phyloP scores from a whole-genome alignment of 2,113 vertebrate species.

The Coptodon bakossiorum region DNA sequence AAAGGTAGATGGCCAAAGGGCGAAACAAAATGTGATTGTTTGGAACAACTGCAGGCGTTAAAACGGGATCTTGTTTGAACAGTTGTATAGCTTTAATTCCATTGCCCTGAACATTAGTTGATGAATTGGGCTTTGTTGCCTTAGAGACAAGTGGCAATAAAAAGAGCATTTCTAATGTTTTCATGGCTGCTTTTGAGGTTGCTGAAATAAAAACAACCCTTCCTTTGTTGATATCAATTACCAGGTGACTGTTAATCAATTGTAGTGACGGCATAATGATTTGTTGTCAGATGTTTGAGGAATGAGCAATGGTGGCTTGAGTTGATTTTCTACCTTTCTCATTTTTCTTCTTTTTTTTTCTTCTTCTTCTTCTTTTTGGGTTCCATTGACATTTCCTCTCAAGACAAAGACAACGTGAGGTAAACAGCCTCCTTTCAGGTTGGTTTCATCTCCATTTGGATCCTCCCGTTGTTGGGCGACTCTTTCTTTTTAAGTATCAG shows the following conservation, averaged over 20 bases:
- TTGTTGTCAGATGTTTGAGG: constrained; percentile 86
- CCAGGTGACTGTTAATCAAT: constrained; percentile 94
- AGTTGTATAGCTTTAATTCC: constrained; percentile 55
- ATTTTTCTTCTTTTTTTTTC: background rate
- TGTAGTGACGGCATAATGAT: constrained; percentile 85
- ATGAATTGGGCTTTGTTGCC: constrained; percentile 58
- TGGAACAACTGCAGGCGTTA: constrained; percentile 17
- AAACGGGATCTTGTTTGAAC: constrained; percentile 30
- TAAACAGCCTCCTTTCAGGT: constrained; percentile 48
- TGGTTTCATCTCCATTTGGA: constrained; percentile 42
- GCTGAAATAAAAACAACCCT: constrained; percentile 43
- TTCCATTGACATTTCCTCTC: constrained; percentile 52
- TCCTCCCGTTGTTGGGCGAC: constrained; percentile 41
- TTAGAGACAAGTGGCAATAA: constrained; percentile 35
- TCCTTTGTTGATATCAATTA: constrained; percentile 89
- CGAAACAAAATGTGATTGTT: background rate
- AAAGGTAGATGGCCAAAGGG: background rate
- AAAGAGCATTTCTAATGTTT: constrained; percentile 44
- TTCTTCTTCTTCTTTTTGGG: background rate
- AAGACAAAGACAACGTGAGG: constrained; percentile 39
- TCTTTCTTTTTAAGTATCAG: constrained; percentile 63
- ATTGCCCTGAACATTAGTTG: constrained; percentile 43
- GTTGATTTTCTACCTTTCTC: constrained; percentile 47
- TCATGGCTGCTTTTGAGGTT: constrained; percentile 20
- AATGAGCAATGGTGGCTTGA: constrained; percentile 46